Conservation (phyloP, 2,888 invertebrate species). For the Ectropis crepuscularia region DNA sequence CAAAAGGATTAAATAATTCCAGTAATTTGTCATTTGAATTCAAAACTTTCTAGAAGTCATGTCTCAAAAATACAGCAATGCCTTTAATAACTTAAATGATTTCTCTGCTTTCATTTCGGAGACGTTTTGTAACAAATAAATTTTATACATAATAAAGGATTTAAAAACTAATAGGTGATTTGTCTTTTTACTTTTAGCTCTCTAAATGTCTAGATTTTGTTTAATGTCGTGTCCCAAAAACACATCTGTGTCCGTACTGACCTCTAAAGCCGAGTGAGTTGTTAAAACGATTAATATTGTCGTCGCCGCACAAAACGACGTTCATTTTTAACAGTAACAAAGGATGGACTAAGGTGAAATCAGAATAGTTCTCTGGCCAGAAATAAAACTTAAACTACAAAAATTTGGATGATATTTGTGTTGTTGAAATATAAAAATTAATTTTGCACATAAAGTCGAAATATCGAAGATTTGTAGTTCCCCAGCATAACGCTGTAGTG, state of each 20-base stretch:
- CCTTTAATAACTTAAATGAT: too few relatives aligned
- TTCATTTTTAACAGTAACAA: slow-evolving; percentile 35
- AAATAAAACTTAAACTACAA: background rate
- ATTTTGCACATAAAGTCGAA: too few relatives aligned
- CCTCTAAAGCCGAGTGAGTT: slow-evolving; percentile 65
- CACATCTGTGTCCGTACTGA: slow-evolving; percentile 49
- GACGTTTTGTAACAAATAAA: too few relatives aligned
- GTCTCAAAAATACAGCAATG: too few relatives aligned
- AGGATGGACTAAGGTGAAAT: slow-evolving; percentile 2
- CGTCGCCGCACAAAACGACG: slow-evolving; percentile 29
- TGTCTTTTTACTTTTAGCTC: slow-evolving; percentile 3
- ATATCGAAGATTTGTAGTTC: too few relatives aligned
- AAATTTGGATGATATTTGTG: background rate
- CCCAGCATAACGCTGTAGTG: too few relatives aligned
- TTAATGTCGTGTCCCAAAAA: slow-evolving; percentile 31
- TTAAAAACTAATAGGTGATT: background rate
- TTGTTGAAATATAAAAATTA: background rate
- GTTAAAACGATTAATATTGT: slow-evolving; percentile 76
- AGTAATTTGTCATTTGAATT: too few relatives aligned
- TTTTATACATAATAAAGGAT: background rate
- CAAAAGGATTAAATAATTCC: too few relatives aligned
- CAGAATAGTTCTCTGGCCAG: background rate
- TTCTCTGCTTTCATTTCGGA: too few relatives aligned
- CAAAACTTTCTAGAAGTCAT: too few relatives aligned
- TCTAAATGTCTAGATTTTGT: background rate